These are phyloP conservation scores for Phymanthus crucifer DNA, from an alignment of 92 coral and sea anemone species.

Conservation along the genomic window DNA sequence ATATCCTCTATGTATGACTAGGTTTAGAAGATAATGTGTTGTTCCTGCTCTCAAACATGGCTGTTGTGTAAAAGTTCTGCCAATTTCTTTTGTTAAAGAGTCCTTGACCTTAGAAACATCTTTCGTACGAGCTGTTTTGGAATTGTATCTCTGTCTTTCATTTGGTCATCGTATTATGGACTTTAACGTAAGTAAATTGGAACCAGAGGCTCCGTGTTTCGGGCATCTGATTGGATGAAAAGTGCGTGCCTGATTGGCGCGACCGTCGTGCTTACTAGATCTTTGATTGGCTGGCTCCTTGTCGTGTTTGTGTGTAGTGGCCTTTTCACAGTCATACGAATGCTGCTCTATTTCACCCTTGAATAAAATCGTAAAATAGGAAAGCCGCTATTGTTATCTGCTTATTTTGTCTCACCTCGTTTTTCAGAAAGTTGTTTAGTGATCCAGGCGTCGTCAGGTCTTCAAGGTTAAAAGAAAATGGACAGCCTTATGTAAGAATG, in stretches of 20 bases:
- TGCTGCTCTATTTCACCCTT: too few species aligned
- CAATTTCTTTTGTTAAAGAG: not conserved
- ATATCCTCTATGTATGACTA: too few species aligned
- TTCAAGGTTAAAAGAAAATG: slow-evolving; percentile 62
- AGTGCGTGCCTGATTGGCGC: too few species aligned
- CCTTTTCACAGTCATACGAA: too few species aligned
- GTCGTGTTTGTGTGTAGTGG: too few species aligned
- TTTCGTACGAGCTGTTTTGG: slow-evolving; percentile 83
- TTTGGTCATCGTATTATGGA: slow-evolving; percentile 24
- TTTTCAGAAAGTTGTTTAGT: slow-evolving; percentile 68
- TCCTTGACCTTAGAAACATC: slow-evolving; percentile 55
- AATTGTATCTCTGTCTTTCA: slow-evolving; percentile 40
- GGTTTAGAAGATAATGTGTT: too few species aligned
- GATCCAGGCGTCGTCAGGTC: slow-evolving; percentile 84
- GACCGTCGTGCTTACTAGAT: too few species aligned
- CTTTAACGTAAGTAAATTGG: slow-evolving; percentile 56
- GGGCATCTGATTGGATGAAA: too few species aligned
- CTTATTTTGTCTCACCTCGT: not conserved
- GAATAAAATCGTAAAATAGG: too few species aligned
- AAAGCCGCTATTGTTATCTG: not conserved
- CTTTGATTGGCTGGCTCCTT: too few species aligned
- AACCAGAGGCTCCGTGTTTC: too few species aligned
- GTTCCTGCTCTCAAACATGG: too few species aligned
- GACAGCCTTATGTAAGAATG: slow-evolving; percentile 76
- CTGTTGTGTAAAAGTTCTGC: not conserved